Evolutionary conservation across 2,888 invertebrate species (phyloP).

Genomic region (Epinotia ramella): DNA sequence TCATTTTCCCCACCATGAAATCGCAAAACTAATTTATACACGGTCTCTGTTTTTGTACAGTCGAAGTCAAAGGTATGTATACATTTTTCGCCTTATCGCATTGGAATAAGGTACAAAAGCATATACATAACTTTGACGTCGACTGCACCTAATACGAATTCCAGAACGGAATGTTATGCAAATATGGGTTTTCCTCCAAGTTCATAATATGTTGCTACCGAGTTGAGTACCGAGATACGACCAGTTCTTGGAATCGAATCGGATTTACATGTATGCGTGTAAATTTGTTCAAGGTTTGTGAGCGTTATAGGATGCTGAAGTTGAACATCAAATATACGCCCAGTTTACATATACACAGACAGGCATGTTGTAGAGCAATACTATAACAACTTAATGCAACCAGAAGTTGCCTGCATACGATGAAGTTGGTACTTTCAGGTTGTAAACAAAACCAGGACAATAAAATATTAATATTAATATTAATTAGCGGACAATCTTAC

Average conservation of each 20-base stretch:
- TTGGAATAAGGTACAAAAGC: too few relatives aligned
- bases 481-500: too few relatives aligned
- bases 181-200: slow-evolving; percentile 46
- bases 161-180: slow-evolving; percentile 43
- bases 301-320: not conserved
- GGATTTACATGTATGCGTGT: slow-evolving; percentile 30
- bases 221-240: slow-evolving; percentile 10
- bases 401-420: not conserved
- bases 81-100: too few relatives aligned
- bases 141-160: slow-evolving; percentile 34
- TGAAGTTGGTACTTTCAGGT: not conserved
- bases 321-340: slow-evolving; percentile 1
- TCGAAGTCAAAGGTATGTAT: too few relatives aligned
- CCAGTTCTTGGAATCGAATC: slow-evolving; percentile 36
- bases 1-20: slow-evolving; percentile 22
- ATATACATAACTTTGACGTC: too few relatives aligned
- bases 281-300: slow-evolving; percentile 29
- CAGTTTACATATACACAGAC: not conserved
- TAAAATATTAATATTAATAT: too few relatives aligned
- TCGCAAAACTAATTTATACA: slow-evolving; percentile 7
- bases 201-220: slow-evolving; percentile 18
- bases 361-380: not conserved
- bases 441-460: not conserved
- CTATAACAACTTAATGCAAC: not conserved
- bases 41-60: slow-evolving; percentile 3